Conservation (phyloP, 2,113 vertebrate genomes). For the Actinemys pallida region DNA sequence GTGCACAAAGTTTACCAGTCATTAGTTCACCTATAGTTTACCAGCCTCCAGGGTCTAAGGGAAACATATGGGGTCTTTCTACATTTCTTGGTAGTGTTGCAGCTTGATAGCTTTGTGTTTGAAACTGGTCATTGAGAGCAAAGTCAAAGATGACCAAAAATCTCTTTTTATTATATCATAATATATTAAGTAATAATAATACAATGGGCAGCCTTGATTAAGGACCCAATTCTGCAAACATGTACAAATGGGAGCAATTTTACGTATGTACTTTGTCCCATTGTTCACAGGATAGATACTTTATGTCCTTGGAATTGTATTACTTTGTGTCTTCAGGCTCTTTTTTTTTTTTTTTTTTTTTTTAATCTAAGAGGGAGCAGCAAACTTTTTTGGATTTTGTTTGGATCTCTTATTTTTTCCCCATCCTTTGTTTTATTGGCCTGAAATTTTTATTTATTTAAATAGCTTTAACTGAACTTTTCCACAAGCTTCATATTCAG, state of each 20-base stretch:
- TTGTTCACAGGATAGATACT: no score
- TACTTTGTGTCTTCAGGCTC: background rate
- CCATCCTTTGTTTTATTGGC: background rate
- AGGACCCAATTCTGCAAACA: no score
- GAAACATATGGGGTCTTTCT: fast-evolving
- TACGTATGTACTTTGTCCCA: no score
- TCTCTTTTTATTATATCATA: background rate
- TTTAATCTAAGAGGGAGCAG: no score
- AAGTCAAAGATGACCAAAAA: background rate
- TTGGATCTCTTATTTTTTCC: background rate
- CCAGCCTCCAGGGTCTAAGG: background rate
- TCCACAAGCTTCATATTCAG: no score
- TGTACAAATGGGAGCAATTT: no score
- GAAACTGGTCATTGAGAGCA: background rate
- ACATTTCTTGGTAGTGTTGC: background rate
- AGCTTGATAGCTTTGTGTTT: background rate
- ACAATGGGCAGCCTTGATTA: background rate
- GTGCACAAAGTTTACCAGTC: background rate
- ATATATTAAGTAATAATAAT: background rate
- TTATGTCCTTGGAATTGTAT: no score
- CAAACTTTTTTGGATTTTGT: no score
- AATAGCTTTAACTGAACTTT: no score
- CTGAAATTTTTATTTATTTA: background rate
- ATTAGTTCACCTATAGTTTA: background rate
- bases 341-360: no score